These are phyloP conservation scores for Pterocles burchelli DNA, from an alignment of 2,113 vertebrate genomes.

Conservation along the genomic window DNA sequence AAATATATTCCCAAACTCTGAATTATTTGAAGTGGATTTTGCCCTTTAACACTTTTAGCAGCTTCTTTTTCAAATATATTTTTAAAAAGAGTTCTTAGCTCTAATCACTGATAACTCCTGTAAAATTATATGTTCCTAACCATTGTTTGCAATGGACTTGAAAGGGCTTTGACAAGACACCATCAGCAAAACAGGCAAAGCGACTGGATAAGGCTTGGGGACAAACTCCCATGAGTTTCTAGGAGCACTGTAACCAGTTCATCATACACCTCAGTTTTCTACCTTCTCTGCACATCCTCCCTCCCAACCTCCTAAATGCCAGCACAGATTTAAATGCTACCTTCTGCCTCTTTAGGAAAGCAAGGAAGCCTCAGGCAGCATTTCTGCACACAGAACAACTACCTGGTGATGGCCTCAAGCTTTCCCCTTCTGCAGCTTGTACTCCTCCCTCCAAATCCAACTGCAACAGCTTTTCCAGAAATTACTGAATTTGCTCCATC, in stretches of 20 bases:
- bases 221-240: neutral
- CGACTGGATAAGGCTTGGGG: neutral
- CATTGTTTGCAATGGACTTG: neutral
- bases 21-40: constrained; percentile 31
- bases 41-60: neutral
- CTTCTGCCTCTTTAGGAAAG: neutral
- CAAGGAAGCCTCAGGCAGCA: neutral
- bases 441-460: neutral
- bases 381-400: neutral
- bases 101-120: neutral
- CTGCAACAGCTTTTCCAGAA: neutral
- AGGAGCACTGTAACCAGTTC: neutral
- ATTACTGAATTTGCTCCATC: neutral
- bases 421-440: neutral
- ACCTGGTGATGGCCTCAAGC: neutral
- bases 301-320: neutral
- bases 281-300: neutral
- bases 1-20: constrained; percentile 16
- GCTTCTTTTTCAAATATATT: neutral
- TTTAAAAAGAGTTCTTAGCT: neutral
- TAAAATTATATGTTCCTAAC: neutral
- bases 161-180: neutral
- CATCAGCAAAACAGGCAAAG: neutral
- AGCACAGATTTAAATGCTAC: neutral
- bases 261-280: neutral